phyloP scores from a whole-genome alignment of 2,113 vertebrate species.

The Etheostoma cragini region DNA sequence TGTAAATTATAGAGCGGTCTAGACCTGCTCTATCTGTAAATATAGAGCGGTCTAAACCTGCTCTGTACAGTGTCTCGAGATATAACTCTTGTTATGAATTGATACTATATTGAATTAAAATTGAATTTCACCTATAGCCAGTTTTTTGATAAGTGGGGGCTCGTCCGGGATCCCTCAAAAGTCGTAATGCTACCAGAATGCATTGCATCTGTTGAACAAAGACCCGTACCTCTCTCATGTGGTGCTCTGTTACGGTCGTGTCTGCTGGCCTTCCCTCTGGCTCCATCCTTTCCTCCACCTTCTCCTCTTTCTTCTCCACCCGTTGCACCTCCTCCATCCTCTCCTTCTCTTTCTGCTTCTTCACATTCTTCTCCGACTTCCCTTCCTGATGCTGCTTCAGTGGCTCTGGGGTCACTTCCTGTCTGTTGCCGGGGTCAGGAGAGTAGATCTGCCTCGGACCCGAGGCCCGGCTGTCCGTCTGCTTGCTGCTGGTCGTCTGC shows the following conservation, averaged over 20 bases:
- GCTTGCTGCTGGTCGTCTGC: constrained; percentile 62
- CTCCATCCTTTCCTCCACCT: constrained; percentile 2
- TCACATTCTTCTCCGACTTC: constrained; percentile 15
- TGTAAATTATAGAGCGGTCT: too few species aligned
- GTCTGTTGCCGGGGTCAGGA: constrained; percentile 1
- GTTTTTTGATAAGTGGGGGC: too few species aligned
- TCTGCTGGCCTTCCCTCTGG: constrained; percentile 47
- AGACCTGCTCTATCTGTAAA: too few species aligned
- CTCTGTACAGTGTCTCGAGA: too few species aligned
- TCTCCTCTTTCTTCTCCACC: neutral
- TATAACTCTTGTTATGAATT: too few species aligned
- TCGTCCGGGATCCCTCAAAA: too few species aligned
- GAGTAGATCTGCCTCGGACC: constrained; percentile 16
- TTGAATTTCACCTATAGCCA: too few species aligned
- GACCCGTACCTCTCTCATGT: constrained; percentile 67
- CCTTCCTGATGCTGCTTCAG: constrained; percentile 26
- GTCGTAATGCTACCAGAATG: too few species aligned
- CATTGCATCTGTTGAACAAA: too few species aligned
- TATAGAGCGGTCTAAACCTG: too few species aligned
- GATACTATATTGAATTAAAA: too few species aligned
- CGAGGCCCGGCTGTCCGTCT: constrained; percentile 40
- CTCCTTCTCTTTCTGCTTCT: constrained; percentile 3
- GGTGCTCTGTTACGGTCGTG: constrained; percentile 21
- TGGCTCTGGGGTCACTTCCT: neutral
- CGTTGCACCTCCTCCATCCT: neutral